phyloP scores from a whole-genome alignment of 2,888 invertebrate species.

The Microctonus aethiopoides region DNA sequence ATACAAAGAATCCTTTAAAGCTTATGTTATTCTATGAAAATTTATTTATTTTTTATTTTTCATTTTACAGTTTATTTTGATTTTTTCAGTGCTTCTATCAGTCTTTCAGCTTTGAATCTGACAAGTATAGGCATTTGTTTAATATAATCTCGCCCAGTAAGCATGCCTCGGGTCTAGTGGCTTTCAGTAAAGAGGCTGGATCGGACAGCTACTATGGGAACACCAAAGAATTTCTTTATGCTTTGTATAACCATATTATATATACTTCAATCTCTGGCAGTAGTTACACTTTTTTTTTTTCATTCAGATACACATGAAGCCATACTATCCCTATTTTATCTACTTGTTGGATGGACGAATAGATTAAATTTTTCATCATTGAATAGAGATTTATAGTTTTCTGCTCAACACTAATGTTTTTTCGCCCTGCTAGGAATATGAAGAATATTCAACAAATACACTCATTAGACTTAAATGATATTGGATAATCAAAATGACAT shows the following conservation, averaged over 20 bases:
- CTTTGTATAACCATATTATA: constrained; percentile 31
- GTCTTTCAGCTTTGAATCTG: not conserved
- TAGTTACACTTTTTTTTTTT: constrained; percentile 17
- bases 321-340: constrained; percentile 6
- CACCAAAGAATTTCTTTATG: constrained; percentile 42
- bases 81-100: constrained; percentile 14
- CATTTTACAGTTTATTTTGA: not conserved
- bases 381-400: no score
- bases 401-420: no score
- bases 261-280: constrained; percentile 6
- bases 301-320: not conserved
- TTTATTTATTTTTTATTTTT: not conserved
- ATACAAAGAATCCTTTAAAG: not conserved
- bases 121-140: constrained; percentile 33
- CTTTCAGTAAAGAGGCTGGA: constrained; percentile 24
- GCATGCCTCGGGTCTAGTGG: constrained; percentile 26
- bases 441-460: not conserved
- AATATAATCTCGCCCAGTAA: constrained; percentile 31
- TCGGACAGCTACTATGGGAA: constrained; percentile 34
- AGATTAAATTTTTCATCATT: constrained; percentile 39
- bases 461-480: not conserved
- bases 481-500: not conserved
- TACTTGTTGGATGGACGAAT: constrained; percentile 26
- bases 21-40: not conserved
- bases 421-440: no score